A percentile compares a stretch with the other conserved stretches of the same genome.
These are phyloP conservation scores for Drosophila putrida DNA, from an alignment of 2,888 invertebrate genomes.

Conservation along the genomic window DNA sequence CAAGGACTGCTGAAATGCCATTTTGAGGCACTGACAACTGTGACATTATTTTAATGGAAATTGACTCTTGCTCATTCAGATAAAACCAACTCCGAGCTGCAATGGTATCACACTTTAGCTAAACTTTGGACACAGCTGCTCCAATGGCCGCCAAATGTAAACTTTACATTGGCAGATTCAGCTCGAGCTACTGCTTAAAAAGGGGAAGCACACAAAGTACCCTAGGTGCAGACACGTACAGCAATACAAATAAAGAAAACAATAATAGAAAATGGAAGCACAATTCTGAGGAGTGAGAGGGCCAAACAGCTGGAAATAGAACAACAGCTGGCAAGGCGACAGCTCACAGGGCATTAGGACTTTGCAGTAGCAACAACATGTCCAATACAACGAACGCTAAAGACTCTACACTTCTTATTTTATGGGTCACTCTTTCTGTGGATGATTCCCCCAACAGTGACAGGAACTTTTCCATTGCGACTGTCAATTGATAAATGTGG, in stretches of 20 bases:
- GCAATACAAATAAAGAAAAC: conserved; percentile 79
- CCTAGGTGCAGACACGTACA: conserved; percentile 76
- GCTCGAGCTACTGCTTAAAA: conserved; percentile 4
- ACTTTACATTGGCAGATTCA: conserved; percentile 27
- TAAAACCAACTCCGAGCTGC: conserved; percentile 21
- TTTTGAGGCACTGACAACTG: conserved; percentile 53
- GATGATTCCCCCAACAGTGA: neutral
- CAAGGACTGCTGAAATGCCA: conserved; percentile 32
- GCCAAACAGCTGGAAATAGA: conserved; percentile 44
- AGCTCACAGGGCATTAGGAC: conserved; percentile 41
- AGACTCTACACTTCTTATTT: neutral
- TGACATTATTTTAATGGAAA: conserved; percentile 74
- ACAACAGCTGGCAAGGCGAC: conserved; percentile 54
- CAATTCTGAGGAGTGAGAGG: conserved; percentile 44
- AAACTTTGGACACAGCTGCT: conserved; percentile 65
- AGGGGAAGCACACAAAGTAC: conserved; percentile 61
- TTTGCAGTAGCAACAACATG: conserved; percentile 12
- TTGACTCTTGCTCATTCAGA: conserved; percentile 56
- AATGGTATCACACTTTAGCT: conserved; percentile 15
- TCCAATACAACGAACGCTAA: neutral
- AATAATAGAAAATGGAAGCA: conserved; percentile 77
- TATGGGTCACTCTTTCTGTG: neutral
- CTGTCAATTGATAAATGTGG: neutral
- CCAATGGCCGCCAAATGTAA: conserved; percentile 43
- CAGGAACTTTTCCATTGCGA: too few species aligned